These are phyloP conservation scores for Chitala chitala DNA, from an alignment of 2,113 vertebrate genomes.

Conservation along the genomic window DNA sequence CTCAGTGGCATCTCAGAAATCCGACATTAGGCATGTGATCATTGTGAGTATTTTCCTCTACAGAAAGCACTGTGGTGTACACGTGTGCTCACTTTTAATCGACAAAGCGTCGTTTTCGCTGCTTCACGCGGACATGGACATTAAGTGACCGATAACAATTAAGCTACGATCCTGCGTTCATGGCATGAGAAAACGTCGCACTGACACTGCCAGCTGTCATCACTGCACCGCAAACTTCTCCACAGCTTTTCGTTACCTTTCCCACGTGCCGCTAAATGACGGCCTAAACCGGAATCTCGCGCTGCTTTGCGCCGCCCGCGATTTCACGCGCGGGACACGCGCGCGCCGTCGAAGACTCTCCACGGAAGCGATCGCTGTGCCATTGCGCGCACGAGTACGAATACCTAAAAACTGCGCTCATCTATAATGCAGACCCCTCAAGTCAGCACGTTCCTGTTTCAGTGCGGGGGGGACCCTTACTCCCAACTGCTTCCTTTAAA, in stretches of 20 bases:
- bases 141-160: background rate
- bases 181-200: background rate
- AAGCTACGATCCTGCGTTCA: background rate
- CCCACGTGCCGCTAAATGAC: background rate
- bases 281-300: background rate
- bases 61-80: too few species aligned
- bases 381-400: slow-evolving; percentile 34
- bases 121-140: background rate
- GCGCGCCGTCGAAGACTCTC: too few species aligned
- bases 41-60: too few species aligned
- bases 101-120: too few species aligned
- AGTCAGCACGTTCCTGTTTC: slow-evolving; percentile 31
- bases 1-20: too few species aligned
- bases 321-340: background rate
- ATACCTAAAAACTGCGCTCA: slow-evolving; percentile 42
- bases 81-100: too few species aligned
- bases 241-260: too few species aligned
- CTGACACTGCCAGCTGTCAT: background rate
- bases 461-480: background rate
- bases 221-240: background rate
- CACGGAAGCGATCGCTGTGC: slow-evolving; percentile 42
- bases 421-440: slow-evolving; percentile 45
- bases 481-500: background rate
- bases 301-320: background rate
- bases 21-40: too few species aligned